Base-by-base conservation (phyloP, 2,888 invertebrate genomes). In the Ophraella communa region DNA sequence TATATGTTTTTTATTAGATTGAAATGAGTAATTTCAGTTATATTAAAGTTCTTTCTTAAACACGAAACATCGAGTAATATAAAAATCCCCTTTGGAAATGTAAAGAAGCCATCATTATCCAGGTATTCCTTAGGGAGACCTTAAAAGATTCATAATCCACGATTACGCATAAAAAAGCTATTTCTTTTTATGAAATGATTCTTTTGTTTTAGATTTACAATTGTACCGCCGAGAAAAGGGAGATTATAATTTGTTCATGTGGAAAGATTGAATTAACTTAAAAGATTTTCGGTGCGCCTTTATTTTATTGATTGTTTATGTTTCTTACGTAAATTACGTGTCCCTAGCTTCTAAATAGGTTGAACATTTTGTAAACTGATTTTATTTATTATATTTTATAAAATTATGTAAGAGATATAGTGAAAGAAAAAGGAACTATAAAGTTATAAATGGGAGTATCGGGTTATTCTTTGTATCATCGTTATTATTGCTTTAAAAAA, bases 131-230 rank as follows among this genome's bases (percentile, higher is more conserved):
- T 56, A 55, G 75, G 77, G 80, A 77, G 71, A 70, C 74, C 69
- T 76, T 79, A 78, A 79, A 80, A 81, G 79, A 81, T 79, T 81
- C 80, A 81, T 81, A 80, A 80, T 80, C 79, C 75, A 73, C 78
- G 79, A 80, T 81, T 80, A 81, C 78, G 77, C 68, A 78, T 77
- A 79, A 80, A 80, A 79, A 80, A 78, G 78, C 78, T 67, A 77
- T 79, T 79, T 79, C 79, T 80, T 79, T 80, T 79, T 78, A 79
- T 78, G 77, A 78, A 79, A 79, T 78, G 78, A 76, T 78, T 72
- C 79, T 79, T 80, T 79, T 79, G 78, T 80, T 78, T 79, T 74
- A 73, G 77, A 79, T 78, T 79, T 79, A 77, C 79, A 79, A 81
- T 81, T 80, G 79, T 77, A 65, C 81, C 80, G 73, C 66, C 70